These are phyloP conservation scores for Argya squamiceps DNA, from an alignment of 2,797 vertebrate species.

Conservation along the genomic window DNA sequence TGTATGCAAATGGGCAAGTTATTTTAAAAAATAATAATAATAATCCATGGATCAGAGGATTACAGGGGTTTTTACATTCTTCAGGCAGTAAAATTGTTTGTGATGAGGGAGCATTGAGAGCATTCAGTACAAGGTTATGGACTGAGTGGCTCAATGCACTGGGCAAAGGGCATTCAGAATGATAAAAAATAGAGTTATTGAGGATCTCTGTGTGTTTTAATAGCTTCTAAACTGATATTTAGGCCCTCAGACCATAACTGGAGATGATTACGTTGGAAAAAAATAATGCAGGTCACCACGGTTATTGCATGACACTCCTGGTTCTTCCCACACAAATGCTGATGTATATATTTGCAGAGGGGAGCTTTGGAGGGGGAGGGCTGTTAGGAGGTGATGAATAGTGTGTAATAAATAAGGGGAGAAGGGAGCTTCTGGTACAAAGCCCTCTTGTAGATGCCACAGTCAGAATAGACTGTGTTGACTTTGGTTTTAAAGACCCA, in stretches of 20 bases:
- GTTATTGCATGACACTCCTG: neutral
- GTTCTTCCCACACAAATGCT: neutral
- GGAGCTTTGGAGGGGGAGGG: neutral
- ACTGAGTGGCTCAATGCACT: neutral
- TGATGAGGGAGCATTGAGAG: neutral
- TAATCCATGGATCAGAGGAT: slow-evolving; percentile 1
- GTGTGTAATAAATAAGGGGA: neutral
- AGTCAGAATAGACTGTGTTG: neutral
- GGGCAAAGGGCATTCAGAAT: neutral
- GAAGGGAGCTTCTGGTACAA: neutral
- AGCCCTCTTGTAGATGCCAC: slow-evolving; percentile 26
- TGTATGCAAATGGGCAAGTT: slow-evolving; percentile 39
- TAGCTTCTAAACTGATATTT: neutral
- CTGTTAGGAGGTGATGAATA: neutral
- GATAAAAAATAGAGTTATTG: neutral
- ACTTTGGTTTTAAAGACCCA: neutral
- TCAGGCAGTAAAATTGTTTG: neutral
- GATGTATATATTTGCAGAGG: neutral
- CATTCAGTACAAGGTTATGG: neutral
- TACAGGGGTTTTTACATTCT: neutral
- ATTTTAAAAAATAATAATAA: neutral
- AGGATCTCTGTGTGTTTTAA: neutral
- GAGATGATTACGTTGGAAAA: neutral
- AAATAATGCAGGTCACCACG: neutral
- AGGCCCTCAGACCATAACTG: neutral